Conservation (phyloP, 2,888 invertebrate species). For the Baronia brevicornis region DNA sequence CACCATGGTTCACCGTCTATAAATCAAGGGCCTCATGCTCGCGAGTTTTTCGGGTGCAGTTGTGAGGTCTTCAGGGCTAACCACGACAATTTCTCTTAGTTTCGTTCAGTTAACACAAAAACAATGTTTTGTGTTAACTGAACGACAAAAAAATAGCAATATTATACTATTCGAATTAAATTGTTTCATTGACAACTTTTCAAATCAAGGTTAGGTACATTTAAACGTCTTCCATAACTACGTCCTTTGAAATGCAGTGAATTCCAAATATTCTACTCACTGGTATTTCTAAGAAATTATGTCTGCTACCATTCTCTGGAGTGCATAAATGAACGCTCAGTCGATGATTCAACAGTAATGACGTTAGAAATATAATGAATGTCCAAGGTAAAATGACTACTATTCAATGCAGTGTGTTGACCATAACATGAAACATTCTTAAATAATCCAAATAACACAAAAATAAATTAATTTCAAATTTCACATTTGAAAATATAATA, state of each 20-base stretch:
- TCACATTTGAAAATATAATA: no score
- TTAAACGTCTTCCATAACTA: conserved; percentile 8
- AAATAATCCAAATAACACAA: conserved; percentile 27
- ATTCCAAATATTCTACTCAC: conserved; percentile 36
- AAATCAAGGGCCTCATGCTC: no score
- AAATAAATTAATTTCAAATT: no score
- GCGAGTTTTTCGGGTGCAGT: no score
- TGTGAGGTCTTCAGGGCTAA: no score
- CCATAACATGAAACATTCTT: no score
- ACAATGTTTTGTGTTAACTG: no score
- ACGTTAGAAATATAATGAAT: conserved; percentile 43
- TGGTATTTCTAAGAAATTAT: conserved; percentile 46
- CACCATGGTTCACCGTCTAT: no score
- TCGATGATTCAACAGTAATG: conserved; percentile 55
- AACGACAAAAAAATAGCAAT: no score
- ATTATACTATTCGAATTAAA: conserved; percentile 12
- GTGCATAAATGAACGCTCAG: conserved; percentile 35
- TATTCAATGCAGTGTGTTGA: conserved; percentile 34
- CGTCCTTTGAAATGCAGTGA: conserved; percentile 19
- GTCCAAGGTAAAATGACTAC: conserved; percentile 42
- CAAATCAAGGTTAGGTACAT: conserved; percentile 10
- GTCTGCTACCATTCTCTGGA: conserved; percentile 40
- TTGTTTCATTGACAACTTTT: conserved; percentile 7
- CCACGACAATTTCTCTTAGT: no score
- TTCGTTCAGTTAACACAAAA: no score